Evolutionary conservation across 2,888 invertebrate genomes (phyloP), one percentile per base, ranked within the genome.

Genomic region (Caenorhabditis imperialis): DNA sequence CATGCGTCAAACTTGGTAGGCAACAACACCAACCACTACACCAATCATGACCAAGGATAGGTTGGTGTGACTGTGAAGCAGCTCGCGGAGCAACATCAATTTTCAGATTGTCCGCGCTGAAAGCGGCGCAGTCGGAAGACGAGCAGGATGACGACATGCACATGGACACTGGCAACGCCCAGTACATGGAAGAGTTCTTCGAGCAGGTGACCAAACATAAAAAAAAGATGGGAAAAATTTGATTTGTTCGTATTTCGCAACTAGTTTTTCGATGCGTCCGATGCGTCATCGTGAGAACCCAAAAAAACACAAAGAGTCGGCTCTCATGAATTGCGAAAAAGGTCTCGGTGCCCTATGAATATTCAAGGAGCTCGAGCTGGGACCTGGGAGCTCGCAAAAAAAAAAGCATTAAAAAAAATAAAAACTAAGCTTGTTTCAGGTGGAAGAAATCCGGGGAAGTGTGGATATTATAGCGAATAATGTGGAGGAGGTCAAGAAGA

Each of bases 401-500:
- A n/a, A n/a, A n/a, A n/a, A n/a, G n/a, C n/a, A n/a, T n/a, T n/a
- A n/a, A n/a, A n/a, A n/a, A n/a, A n/a, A n/a, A n/a, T 12, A n/a
- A 33, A 45, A 45, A 22, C 18, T 22, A 8, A 16, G 20, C 18
- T n/a, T n/a, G n/a, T 86, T 86, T 23, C 90, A 95, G 94, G 97
- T 98, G 91, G 98, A 99, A 91, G 98, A 99, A 91, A 98, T 99
- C 90, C 93, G 98, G 88, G 96, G 95, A 91, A 98, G 97, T 94
- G 98, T 99, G 92, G 98, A 99, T 91, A 95, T 95, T 92, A 98
- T 99, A 89, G 96, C 97, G 90, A 93, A 94, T 88, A 98, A 97
- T 92, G 99, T 99, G 84, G 98, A 99, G 89, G 97, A 98, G 90
- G 98, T 99, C 77, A 99, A 99, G 92, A 97, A 96, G 92, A 97